These are phyloP conservation scores for Empidonax traillii DNA, from an alignment of 2,113 vertebrate genomes.

Conservation along the genomic window DNA sequence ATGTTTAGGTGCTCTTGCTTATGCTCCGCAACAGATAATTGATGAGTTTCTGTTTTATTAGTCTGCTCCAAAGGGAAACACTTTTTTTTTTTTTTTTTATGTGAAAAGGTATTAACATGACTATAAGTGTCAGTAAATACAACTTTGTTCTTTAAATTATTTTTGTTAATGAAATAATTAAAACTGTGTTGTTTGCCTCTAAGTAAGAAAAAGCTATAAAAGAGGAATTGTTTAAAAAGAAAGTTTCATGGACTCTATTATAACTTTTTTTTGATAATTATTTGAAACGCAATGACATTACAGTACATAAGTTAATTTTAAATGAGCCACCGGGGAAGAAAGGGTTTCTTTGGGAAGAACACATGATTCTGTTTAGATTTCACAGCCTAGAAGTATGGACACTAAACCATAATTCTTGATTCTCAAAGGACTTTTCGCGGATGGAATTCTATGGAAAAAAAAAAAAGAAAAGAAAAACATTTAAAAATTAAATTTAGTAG, in stretches of 20 bases:
- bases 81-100: no score
- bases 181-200: background rate
- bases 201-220: background rate
- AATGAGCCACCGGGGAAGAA: background rate
- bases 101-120: background rate
- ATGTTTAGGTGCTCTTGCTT: fast-evolving
- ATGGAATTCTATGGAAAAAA: background rate
- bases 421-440: background rate
- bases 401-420: background rate
- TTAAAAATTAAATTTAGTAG: background rate
- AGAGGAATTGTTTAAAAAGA: background rate
- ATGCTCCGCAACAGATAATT: background rate
- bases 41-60: background rate
- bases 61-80: background rate
- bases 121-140: background rate
- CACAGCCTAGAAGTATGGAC: background rate
- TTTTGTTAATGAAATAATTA: background rate
- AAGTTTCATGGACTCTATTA: background rate
- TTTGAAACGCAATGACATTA: background rate
- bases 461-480: background rate
- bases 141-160: background rate
- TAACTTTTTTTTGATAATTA: background rate
- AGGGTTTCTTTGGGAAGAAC: background rate
- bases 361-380: background rate
- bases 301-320: background rate